These are phyloP conservation scores for Prinia subflava DNA, from an alignment of 2,113 vertebrate genomes.

Conservation along the genomic window DNA sequence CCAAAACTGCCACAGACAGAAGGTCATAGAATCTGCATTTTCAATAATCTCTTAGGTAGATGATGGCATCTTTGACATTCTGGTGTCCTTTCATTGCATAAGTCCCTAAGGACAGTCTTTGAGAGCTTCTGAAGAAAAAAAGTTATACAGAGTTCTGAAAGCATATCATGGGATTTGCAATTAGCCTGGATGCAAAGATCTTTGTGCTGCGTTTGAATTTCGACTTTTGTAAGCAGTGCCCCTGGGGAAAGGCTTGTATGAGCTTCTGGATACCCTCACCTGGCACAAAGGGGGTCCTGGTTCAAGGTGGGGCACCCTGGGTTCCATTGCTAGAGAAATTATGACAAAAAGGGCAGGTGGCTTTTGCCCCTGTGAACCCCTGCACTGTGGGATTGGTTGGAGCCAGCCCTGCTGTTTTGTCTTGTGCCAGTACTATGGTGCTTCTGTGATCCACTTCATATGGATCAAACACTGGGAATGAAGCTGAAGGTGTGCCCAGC, in stretches of 20 bases:
- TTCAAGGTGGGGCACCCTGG: background rate
- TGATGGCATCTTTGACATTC: background rate
- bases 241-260: background rate
- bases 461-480: background rate
- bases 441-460: rapidly evolving
- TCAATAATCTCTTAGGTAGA: background rate
- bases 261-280: background rate
- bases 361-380: background rate
- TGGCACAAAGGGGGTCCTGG: background rate
- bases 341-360: background rate
- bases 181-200: background rate
- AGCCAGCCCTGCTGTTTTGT: background rate
- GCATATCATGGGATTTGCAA: background rate
- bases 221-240: background rate
- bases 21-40: background rate
- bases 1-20: background rate
- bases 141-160: background rate
- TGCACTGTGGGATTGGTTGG: background rate
- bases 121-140: background rate
- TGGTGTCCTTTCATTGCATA: background rate
- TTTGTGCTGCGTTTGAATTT: background rate
- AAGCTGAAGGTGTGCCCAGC: background rate
- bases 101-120: background rate
- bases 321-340: background rate
- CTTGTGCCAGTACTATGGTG: rapidly evolving